Base-by-base conservation (phyloP, 2,888 invertebrate genomes). In the Dicyrtoma fusca region DNA sequence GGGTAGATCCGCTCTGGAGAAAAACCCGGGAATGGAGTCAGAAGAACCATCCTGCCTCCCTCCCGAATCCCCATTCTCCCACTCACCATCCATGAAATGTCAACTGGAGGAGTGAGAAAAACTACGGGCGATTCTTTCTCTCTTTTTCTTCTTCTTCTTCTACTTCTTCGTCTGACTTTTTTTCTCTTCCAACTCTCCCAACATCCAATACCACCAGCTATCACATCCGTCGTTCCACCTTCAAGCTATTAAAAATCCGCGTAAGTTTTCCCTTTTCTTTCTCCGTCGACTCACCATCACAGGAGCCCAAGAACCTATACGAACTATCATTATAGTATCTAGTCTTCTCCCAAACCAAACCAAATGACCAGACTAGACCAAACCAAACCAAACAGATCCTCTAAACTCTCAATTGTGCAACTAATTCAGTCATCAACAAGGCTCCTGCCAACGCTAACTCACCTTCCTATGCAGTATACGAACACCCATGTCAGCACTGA, bases 1-100 rank as follows among this genome's bases (percentile, higher is more conserved):
- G 74, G 73, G 64, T 47, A 74, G 76, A 76, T 76, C 74, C 74
- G 71, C 73, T 71, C 65, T 57, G 72, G 66, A 71, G 69, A 75
- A 73, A 72, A 72, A 74, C 73, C 74, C 73, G 74, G 68, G 71
- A 71, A 62, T 65, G 66, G 72, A 70, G 62, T 74, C 75, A 66
- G 62, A 66, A 74, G 63, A 66, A 68, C 63, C 71, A 66, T 61
- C 63, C 71, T 62, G 69, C 69, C 66, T 75, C 70, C 74, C 74
- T 72, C 72, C 61, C 72, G 55, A 66, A 49, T 70, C 75, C 66
- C 68, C 49, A 57, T 59, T 69, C 69, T 72, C 65, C 65, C 69
- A 71, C 63, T 69, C 75, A 69, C 71, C 73, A 61, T 71, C 68
- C 69, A 73, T 69, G 68, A 65, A 73, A 73, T 73, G 73, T 73